Conservation (phyloP, 2,888 invertebrate species). For the Cotesia congregata region DNA sequence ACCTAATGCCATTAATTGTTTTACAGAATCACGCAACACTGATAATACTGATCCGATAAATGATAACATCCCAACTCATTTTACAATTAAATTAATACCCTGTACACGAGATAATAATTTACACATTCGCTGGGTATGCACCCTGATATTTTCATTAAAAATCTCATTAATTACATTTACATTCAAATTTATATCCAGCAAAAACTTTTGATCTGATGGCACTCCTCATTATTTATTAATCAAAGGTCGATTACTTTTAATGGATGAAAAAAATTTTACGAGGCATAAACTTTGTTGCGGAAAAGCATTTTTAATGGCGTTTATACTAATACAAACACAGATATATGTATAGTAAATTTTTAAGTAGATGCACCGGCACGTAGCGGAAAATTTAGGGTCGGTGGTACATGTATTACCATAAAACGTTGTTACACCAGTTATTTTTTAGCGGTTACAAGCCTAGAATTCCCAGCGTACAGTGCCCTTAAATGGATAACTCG, state of each 20-base stretch:
- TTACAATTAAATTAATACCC: background rate
- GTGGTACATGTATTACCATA: slow-evolving; percentile 20
- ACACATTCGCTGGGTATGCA: background rate
- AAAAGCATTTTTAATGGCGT: background rate
- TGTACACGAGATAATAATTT: background rate
- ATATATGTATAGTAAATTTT: slow-evolving; percentile 23
- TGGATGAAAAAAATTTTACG: background rate
- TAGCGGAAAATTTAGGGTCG: slow-evolving; percentile 28
- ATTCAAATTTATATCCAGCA: background rate
- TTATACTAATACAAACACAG: background rate
- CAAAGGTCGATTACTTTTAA: background rate
- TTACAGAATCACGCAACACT: background rate
- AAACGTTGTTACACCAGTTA: slow-evolving; percentile 5
- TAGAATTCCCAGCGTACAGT: slow-evolving; percentile 1
- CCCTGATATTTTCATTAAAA: background rate
- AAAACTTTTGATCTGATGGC: no score
- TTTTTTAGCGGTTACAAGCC: background rate
- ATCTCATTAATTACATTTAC: background rate
- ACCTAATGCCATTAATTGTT: background rate
- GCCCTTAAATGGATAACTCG: slow-evolving; percentile 36
- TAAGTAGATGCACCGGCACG: slow-evolving; percentile 24
- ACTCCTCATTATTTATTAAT: background rate
- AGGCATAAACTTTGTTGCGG: background rate
- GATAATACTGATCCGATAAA: background rate
- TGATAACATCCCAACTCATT: background rate